These are phyloP conservation scores for Cyrtorhinus lividipennis DNA, from an alignment of 1,140 invertebrate species.

Conservation along the genomic window DNA sequence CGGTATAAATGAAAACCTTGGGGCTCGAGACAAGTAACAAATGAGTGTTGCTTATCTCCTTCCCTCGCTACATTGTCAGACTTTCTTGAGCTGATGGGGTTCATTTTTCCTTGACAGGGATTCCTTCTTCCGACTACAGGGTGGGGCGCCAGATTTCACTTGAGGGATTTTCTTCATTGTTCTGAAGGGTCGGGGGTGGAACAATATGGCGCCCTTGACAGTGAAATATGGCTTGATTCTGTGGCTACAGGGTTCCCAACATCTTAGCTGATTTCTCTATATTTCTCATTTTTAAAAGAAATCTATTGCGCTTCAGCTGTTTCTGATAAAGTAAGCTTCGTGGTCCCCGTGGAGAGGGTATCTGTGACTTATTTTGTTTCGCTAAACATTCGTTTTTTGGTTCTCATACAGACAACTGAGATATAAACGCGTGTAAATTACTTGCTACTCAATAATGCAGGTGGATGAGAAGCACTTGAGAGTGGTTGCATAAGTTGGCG, in stretches of 20 bases:
- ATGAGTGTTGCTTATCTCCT: conserved; percentile 11
- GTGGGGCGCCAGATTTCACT: not conserved
- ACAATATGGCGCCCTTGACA: conserved; percentile 14
- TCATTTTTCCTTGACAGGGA: conserved; percentile 3
- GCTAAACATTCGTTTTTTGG: too few species aligned
- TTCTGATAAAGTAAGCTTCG: too few species aligned
- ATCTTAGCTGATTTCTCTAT: not conserved
- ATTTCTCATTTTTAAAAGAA: too few species aligned
- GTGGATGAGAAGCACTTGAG: too few species aligned
- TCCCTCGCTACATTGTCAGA: conserved; percentile 6
- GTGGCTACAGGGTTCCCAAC: not conserved
- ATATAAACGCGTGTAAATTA: too few species aligned
- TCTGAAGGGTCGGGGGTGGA: not conserved
- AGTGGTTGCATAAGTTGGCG: too few species aligned
- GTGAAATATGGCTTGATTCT: conserved; percentile 11
- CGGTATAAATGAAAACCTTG: conserved; percentile 17
- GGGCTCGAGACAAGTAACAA: conserved; percentile 14
- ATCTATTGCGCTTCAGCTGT: too few species aligned
- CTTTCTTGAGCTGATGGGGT: conserved; percentile 8
- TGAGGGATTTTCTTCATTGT: conserved; percentile 5
- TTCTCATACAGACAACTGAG: too few species aligned
- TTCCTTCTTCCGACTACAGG: not conserved
- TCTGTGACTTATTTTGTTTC: too few species aligned
- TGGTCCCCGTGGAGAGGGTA: too few species aligned
- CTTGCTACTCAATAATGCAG: too few species aligned